These are phyloP conservation scores for Leucophora obtusa DNA, from an alignment of 2,888 invertebrate genomes.

Conservation along the genomic window DNA sequence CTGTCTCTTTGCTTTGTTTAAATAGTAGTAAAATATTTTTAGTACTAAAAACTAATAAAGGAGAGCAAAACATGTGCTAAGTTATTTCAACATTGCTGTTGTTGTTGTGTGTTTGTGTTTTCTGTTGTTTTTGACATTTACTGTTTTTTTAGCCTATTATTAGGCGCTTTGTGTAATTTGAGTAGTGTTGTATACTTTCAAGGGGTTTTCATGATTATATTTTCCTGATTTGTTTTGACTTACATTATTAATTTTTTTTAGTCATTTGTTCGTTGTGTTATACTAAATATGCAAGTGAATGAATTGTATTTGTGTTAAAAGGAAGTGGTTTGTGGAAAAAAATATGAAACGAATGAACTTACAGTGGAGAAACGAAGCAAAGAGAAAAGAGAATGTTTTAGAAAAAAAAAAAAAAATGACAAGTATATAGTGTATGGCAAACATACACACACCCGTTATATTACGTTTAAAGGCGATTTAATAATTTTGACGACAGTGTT, in stretches of 20 bases:
- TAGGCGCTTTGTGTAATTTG: slow-evolving; percentile 57
- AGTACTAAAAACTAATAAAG: slow-evolving; percentile 27
- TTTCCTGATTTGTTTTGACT: slow-evolving; percentile 58
- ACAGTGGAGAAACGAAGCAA: neutral
- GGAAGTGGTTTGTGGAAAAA: slow-evolving; percentile 42
- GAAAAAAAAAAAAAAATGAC: neutral
- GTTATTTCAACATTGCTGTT: slow-evolving; percentile 9
- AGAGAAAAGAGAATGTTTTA: neutral
- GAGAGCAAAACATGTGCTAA: slow-evolving; percentile 61
- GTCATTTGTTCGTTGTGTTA: neutral
- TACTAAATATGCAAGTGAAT: slow-evolving; percentile 39
- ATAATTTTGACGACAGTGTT: neutral
- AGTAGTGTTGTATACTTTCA: slow-evolving; percentile 40
- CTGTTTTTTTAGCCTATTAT: slow-evolving; percentile 45
- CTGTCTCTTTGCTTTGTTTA: slow-evolving; percentile 32
- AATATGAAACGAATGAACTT: neutral
- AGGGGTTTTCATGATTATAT: slow-evolving; percentile 50
- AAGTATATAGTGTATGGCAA: neutral
- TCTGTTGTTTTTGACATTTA: slow-evolving; percentile 58
- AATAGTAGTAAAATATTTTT: slow-evolving; percentile 43
- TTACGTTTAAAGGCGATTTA: neutral
- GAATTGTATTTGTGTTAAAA: slow-evolving; percentile 55
- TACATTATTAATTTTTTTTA: neutral
- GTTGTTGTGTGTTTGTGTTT: neutral
- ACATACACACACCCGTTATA: neutral